Percentiles rank a stretch among this genome's conserved stretches.
Evolutionary conservation across 2,113 vertebrate genomes (phyloP).

Genomic region (Xiphophorus couchianus): DNA sequence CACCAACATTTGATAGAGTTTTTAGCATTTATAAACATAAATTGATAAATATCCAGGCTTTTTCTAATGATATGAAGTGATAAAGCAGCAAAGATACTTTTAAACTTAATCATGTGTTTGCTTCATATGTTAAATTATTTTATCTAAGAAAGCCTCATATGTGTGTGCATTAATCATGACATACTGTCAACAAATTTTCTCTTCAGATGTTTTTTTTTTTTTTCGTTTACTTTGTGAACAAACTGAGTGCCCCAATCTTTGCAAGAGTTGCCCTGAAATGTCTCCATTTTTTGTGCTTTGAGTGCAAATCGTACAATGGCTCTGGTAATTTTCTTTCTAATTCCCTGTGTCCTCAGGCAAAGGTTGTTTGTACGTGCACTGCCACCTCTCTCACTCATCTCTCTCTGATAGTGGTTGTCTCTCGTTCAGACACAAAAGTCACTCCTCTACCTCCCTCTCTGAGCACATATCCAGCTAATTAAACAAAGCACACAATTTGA

Average conservation of each 20-base stretch:
- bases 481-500: slow-evolving; percentile 78
- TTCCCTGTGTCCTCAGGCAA: slow-evolving; percentile 76
- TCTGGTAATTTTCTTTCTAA: slow-evolving; percentile 77
- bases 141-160: slow-evolving; percentile 4
- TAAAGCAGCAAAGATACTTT: not conserved
- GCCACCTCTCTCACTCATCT: slow-evolving; percentile 55
- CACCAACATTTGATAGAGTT: slow-evolving; percentile 27
- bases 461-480: slow-evolving; percentile 77
- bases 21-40: slow-evolving; percentile 21
- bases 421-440: slow-evolving; percentile 44
- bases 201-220: slow-evolving; percentile 21
- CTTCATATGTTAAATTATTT: not conserved
- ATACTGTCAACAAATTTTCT: slow-evolving; percentile 24
- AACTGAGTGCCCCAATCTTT: slow-evolving; percentile 54
- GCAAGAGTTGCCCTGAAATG: slow-evolving; percentile 57
- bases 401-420: slow-evolving; percentile 35
- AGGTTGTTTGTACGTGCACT: slow-evolving; percentile 67
- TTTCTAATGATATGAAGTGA: slow-evolving; percentile 6
- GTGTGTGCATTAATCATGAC: not conserved
- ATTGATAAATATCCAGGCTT: slow-evolving; percentile 1
- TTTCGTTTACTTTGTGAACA: slow-evolving; percentile 37
- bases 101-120: not conserved
- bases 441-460: slow-evolving; percentile 42
- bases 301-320: slow-evolving; percentile 71
- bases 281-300: slow-evolving; percentile 67